Base-by-base conservation (phyloP, 2,888 invertebrate genomes). In the Drosophila flavopinicola region DNA sequence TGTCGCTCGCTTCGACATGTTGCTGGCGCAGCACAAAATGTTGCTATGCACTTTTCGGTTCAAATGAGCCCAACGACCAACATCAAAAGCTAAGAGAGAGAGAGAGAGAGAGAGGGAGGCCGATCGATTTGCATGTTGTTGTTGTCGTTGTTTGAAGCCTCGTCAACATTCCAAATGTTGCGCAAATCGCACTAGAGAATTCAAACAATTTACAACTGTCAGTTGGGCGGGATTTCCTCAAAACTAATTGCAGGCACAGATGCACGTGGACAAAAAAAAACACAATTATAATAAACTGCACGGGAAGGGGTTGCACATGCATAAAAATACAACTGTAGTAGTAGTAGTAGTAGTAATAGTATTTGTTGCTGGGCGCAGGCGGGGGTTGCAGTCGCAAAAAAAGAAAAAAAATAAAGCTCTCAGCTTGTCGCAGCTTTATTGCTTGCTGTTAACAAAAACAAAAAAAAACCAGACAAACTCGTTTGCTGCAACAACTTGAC, bases 391-490 rank as follows among this genome's bases (percentile, higher is more conserved):
- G 23, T 25, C 9, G 24, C 6, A 41, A 15, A 42, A 27, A 39
- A 25, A 17, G 24, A 11, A 29, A 20, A 29, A 24, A 49, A 9
- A 7, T 5, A 35, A 60, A 48, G 48, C 41, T 47, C 24, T 2
- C 11, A 10, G 15, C 15, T 35, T 15, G 9, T 13, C n/a, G 5
- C 32, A 32, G 37, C 29, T 51, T 56, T n/a, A 32, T n/a, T 24
- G 42, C 9, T 20, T 20, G 41, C 32, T 17, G 32, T 25, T 7
- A 25, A 17, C 30, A 24, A 33, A 20, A 4, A 20, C 2, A 20
- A 6, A 10, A 20, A 11, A 20, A 61, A 85, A 85, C 84, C 69
- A 54, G 86, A 73, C 66, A 78, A 79, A 79, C 79, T 54, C 37
- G 79, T 79, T 85, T 35, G 66, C 49, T 59, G 65, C 67, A 57